phyloP scores from a whole-genome alignment of 2,113 vertebrate genomes.

The Calidris pygmaea region DNA sequence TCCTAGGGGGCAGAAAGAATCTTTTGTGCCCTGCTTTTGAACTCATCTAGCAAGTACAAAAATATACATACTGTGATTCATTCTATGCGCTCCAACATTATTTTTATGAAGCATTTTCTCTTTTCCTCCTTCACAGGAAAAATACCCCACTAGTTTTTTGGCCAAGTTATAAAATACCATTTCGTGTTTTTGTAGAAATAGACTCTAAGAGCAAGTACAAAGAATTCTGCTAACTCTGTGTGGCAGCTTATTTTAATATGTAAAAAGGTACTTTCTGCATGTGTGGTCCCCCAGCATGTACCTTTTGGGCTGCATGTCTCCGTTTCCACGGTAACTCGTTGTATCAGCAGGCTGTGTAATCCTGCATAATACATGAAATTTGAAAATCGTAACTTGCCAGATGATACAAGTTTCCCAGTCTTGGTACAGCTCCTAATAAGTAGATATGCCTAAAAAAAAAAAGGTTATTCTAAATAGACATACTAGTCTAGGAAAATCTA shows the following conservation, averaged over 20 bases:
- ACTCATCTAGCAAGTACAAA: conserved; percentile 3
- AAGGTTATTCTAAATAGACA: background rate
- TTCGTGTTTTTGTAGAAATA: background rate
- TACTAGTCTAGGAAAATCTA: background rate
- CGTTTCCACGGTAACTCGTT: background rate
- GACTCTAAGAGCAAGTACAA: background rate
- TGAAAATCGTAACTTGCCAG: conserved; percentile 12
- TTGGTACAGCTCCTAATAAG: background rate
- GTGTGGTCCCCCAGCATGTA: conserved; percentile 24
- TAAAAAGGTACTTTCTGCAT: background rate
- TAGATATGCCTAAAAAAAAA: background rate
- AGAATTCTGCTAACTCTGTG: background rate
- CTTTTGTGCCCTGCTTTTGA: conserved; percentile 10
- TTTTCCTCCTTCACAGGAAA: background rate
- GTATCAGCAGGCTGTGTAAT: background rate
- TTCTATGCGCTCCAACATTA: background rate
- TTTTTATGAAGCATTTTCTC: background rate
- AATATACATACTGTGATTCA: background rate
- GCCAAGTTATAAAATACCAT: background rate
- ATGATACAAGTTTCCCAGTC: background rate
- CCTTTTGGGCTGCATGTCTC: conserved; percentile 7
- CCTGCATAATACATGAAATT: conserved; percentile 25
- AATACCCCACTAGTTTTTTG: background rate
- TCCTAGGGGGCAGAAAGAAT: background rate
- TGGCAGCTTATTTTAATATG: background rate